phyloP scores from a whole-genome alignment of 2,113 vertebrate species.

The Peromyscus leucopus region DNA sequence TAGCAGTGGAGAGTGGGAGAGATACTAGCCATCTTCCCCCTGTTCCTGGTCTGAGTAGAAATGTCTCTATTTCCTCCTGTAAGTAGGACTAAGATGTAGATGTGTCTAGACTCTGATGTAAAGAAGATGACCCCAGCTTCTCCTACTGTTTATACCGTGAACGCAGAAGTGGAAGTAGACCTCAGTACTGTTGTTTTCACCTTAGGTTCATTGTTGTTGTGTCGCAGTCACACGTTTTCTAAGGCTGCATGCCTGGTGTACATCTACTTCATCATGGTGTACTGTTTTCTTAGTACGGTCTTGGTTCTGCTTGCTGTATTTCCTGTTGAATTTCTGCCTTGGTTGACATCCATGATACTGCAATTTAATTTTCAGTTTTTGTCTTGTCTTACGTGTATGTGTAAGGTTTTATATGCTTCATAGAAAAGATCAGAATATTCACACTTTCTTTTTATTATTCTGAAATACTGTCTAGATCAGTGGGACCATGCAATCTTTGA shows the following conservation, averaged over 20 bases:
- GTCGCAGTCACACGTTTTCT: background rate
- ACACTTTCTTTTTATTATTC: background rate
- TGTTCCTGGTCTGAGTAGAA: background rate
- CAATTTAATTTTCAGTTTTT: background rate
- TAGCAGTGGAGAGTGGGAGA: background rate
- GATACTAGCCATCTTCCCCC: background rate
- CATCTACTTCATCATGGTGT: background rate
- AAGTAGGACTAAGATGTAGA: background rate
- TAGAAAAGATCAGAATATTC: background rate
- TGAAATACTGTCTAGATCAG: background rate
- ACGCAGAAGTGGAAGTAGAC: background rate
- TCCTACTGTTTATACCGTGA: background rate
- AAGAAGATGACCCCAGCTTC: background rate
- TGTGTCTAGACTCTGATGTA: background rate
- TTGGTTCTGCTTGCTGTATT: background rate
- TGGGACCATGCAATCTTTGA: background rate
- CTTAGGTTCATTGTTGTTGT: background rate
- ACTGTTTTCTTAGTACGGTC: background rate
- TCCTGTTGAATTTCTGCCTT: background rate
- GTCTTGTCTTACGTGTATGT: background rate
- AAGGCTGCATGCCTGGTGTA: background rate
- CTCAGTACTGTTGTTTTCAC: background rate
- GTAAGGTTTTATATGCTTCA: background rate
- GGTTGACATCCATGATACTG: background rate
- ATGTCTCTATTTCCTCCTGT: background rate